These are phyloP conservation scores for Molossus molossus DNA, from an alignment of 2,797 vertebrate species.

Conservation along the genomic window DNA sequence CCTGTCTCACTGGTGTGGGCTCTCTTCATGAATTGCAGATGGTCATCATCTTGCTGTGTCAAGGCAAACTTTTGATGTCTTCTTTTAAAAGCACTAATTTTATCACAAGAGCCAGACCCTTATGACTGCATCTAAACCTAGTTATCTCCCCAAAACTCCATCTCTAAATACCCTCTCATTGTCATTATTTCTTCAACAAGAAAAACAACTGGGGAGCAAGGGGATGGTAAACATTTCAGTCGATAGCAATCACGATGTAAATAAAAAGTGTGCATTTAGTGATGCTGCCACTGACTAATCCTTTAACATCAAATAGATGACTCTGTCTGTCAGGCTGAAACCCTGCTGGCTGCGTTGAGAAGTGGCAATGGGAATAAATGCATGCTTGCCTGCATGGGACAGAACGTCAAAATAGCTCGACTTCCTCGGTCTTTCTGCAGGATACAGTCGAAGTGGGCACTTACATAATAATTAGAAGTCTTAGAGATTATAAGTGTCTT, in stretches of 20 bases:
- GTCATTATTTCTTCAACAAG: not conserved
- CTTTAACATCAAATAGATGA: not conserved
- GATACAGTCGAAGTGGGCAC: constrained; percentile 15
- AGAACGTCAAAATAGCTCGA: constrained; percentile 28
- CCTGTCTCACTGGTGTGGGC: not conserved
- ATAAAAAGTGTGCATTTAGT: not conserved
- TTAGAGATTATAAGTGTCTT: not conserved
- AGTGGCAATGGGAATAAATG: constrained; percentile 4
- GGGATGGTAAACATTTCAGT: not conserved
- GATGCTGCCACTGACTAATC: not conserved
- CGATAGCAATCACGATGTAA: not conserved
- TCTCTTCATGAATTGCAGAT: not conserved
- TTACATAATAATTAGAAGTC: constrained; percentile 2
- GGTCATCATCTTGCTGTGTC: not conserved
- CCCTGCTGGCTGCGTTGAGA: not conserved
- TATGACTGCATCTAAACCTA: not conserved
- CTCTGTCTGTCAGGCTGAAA: not conserved
- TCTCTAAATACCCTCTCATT: not conserved
- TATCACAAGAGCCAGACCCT: not conserved
- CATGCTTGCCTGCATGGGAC: not conserved
- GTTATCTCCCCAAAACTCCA: not conserved
- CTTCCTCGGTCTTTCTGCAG: constrained; percentile 24
- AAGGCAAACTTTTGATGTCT: not conserved
- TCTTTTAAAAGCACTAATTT: not conserved
- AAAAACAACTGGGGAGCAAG: not conserved